phyloP scores from a whole-genome alignment of 2,113 vertebrate species.

The Callorhinus ursinus region DNA sequence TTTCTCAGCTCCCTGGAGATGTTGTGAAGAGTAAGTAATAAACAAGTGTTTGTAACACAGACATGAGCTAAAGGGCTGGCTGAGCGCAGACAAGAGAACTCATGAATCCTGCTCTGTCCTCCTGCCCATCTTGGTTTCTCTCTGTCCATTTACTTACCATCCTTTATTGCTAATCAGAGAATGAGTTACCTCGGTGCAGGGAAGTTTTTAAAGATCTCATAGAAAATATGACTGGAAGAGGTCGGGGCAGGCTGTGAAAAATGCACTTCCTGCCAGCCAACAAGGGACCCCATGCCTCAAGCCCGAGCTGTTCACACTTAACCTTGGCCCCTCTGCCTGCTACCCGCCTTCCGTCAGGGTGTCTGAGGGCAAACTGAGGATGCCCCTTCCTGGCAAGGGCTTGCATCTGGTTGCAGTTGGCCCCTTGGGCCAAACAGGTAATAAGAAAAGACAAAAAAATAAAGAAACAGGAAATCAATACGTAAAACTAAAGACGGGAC shows the following conservation, averaged over 20 bases:
- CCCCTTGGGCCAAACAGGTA: not conserved
- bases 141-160: not conserved
- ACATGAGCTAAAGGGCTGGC: not conserved
- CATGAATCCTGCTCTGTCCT: not conserved
- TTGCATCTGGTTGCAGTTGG: not conserved
- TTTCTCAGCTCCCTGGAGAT: not conserved
- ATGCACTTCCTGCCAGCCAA: not conserved
- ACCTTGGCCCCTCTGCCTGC: not conserved
- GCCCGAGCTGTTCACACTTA: not conserved
- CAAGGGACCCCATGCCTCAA: fast-evolving
- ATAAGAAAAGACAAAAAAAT: not conserved
- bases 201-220: not conserved
- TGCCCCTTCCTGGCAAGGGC: not conserved
- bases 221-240: not conserved
- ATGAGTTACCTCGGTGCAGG: not conserved
- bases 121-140: not conserved
- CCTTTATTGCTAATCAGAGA: constrained; percentile 51
- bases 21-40: not conserved
- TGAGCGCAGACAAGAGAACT: not conserved
- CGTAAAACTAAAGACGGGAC: not conserved
- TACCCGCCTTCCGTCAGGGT: not conserved
- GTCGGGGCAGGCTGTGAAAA: not conserved
- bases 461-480: not conserved
- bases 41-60: not conserved
- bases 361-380: not conserved